Percentiles rank a stretch among this genome's conserved stretches.
phyloP scores from a whole-genome alignment of 2,797 vertebrate genomes.

The Brotula barbata region DNA sequence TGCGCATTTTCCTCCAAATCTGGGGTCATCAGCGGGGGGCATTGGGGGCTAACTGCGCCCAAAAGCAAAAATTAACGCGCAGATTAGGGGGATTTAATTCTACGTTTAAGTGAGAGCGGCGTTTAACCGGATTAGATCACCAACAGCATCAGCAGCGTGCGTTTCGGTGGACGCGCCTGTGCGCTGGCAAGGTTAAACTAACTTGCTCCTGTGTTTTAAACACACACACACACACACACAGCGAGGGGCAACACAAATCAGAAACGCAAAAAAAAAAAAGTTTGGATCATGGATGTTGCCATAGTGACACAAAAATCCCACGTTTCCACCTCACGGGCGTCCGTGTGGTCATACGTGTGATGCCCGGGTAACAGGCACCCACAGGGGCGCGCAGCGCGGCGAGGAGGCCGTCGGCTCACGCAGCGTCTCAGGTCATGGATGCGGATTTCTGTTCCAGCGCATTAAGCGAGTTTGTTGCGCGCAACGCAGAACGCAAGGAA shows the following conservation, averaged over 20 bases:
- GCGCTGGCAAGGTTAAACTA: constrained; percentile 56
- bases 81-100: constrained; percentile 19
- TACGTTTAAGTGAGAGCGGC: constrained; percentile 31
- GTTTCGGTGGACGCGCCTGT: constrained; percentile 33
- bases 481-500: too few relatives aligned
- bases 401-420: constrained; percentile 4
- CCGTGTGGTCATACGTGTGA: constrained; percentile 34
- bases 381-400: neutral
- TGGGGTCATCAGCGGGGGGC: constrained; percentile 53
- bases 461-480: constrained; percentile 12
- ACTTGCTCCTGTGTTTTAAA: neutral
- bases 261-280: constrained; percentile 23
- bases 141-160: constrained; percentile 51
- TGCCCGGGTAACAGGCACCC: constrained; percentile 38
- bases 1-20: constrained; percentile 60
- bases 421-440: constrained; percentile 29
- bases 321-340: neutral
- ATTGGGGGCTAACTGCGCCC: constrained; percentile 9
- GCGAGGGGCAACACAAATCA: neutral
- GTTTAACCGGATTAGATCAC: constrained; percentile 42
- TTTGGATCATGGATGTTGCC: constrained; percentile 17
- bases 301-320: neutral
- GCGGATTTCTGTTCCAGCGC: constrained; percentile 39
- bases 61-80: neutral
- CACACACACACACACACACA: neutral